Conservation (phyloP, 2,888 invertebrate species). For the Ceriagrion tenellum region DNA sequence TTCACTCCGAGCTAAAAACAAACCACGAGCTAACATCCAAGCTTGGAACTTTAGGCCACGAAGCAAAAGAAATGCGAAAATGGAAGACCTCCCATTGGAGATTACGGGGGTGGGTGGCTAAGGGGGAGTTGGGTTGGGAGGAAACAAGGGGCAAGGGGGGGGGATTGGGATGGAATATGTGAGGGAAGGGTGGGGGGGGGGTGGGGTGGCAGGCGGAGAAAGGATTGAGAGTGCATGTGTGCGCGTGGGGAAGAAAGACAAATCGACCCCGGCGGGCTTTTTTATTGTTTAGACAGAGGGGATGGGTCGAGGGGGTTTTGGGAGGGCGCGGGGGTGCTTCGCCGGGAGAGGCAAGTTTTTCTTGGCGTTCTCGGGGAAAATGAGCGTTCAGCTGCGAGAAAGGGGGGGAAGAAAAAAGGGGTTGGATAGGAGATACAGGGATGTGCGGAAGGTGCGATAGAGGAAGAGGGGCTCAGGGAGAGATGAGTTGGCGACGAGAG, state of each 20-base stretch:
- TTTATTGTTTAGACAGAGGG: constrained; percentile 30
- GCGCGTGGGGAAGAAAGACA: neutral
- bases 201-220: too few species aligned
- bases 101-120: neutral
- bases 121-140: neutral
- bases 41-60: neutral
- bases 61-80: neutral
- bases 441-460: neutral
- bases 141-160: neutral
- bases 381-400: neutral
- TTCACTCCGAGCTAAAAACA: too few species aligned
- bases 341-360: neutral
- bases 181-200: too few species aligned
- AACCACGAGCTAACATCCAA: too few species aligned
- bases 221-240: neutral
- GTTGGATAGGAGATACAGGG: neutral
- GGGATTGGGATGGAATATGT: neutral
- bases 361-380: constrained; percentile 18
- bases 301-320: neutral
- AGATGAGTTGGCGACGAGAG: neutral
- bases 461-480: neutral
- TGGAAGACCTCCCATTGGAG: neutral
- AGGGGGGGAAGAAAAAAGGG: neutral
- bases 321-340: neutral
- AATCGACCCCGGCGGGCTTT: neutral